Evolutionary conservation across 2,113 vertebrate genomes (phyloP), one percentile per base, ranked within the genome.

Genomic region (Myanophis thanlyinensis): DNA sequence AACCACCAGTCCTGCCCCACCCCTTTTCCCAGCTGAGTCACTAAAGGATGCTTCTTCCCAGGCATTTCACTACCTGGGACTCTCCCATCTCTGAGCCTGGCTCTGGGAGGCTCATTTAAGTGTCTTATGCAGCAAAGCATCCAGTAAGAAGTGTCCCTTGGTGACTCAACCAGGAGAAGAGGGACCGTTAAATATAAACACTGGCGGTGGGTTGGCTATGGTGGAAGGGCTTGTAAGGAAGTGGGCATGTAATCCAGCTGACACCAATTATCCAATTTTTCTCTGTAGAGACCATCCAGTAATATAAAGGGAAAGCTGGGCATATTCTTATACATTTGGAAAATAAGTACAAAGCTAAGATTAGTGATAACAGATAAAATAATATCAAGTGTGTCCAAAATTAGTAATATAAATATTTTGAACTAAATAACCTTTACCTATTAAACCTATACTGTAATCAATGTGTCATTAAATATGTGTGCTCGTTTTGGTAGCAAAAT

Each of bases 291-390:
- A 93, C 90, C 18, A 90, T 51, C 87, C 46, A 67, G 80, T 90
- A 47, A 92, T 52, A 56, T 18, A 35, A 88, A 90, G 91, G 44
- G 91, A 92, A 94, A 47, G 40, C 5, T 91, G 86, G 30, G 13
- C 87, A 35, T 92, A n/a, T 89, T 94, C 62, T 87, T 30, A 47
- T 90, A 93, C 48, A 91, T 25, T 90, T 40, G 13, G 20, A 91
- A 87, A 44, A 92, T 30, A 89, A 93, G 47, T 85, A 25, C 90
- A 89, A 89, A 88, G 10, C 27, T 85, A 23, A 22, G n/a, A 51
- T 51, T 53, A 51, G 91, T 87, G 80, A 90, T 25, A 91, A 62
- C 7, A 12, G 10, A 62, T 84, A 1, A 85, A 92, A 84, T 1
- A 7, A 8, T 52, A 90, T 22, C 13, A 52, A 12, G 4, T 89